phyloP scores from a whole-genome alignment of 2,113 vertebrate genomes.

The human (Homo sapiens) region DNA sequence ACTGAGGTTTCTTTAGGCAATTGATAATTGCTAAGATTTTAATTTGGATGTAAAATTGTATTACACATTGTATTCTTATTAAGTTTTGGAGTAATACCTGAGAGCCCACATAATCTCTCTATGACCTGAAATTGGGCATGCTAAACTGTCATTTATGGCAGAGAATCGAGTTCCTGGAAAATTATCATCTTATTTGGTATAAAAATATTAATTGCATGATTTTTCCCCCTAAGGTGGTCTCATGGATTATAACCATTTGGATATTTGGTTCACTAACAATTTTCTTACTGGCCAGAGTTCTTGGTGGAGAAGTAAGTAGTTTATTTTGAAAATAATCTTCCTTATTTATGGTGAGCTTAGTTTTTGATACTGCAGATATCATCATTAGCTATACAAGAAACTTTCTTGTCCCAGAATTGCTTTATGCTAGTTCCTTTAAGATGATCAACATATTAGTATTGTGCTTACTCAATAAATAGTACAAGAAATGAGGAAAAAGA shows the following conservation, averaged over 20 bases:
- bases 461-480: neutral
- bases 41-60: conserved; percentile 5
- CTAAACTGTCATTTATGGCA: neutral
- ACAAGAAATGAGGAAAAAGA: neutral
- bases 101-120: neutral
- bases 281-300: conserved; percentile 97
- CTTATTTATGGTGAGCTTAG: conserved; percentile 9
- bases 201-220: conserved; percentile 31
- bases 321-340: conserved; percentile 28
- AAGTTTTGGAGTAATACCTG: conserved; percentile 28
- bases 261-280: conserved; percentile 98
- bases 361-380: neutral
- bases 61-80: neutral
- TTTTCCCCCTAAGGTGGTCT: conserved; percentile 91
- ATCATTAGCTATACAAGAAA: neutral
- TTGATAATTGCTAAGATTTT: conserved; percentile 14
- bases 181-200: neutral
- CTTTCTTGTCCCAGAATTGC: conserved; percentile 19
- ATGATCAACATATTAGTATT: neutral
- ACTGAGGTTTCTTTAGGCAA: neutral
- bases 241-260: conserved; percentile 99
- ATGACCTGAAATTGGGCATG: neutral
- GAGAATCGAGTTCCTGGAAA: conserved; percentile 48
- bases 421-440: neutral
- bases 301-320: conserved; percentile 96